These are phyloP conservation scores for Oxycera nigricornis DNA, from an alignment of 2,888 invertebrate genomes.

Conservation along the genomic window DNA sequence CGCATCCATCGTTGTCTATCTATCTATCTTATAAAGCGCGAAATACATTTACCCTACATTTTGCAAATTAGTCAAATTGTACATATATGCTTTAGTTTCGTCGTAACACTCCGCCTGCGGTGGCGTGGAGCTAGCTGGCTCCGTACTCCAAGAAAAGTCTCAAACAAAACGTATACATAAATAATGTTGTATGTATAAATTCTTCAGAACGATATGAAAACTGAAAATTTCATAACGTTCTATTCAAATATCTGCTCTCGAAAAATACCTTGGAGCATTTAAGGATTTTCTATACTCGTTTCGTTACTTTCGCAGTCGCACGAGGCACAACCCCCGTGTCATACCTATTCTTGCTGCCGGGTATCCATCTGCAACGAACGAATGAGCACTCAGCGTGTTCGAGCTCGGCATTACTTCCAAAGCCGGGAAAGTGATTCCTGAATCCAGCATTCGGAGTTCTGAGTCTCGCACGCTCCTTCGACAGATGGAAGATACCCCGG, in stretches of 20 bases:
- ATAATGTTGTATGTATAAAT: conserved; percentile 46
- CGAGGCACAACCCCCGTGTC: background rate
- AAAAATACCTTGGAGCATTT: conserved; percentile 49
- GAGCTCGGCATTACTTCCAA: background rate
- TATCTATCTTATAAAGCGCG: background rate
- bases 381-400: background rate
- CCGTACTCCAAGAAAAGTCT: conserved; percentile 33
- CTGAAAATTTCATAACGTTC: conserved; percentile 50
- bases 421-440: conserved; percentile 29
- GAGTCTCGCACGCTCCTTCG: background rate
- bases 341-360: conserved; percentile 1
- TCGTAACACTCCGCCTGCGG: background rate
- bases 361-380: conserved; percentile 16
- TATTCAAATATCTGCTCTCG: conserved; percentile 50
- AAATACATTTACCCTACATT: background rate
- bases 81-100: background rate
- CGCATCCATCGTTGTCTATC: too few relatives aligned
- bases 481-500: conserved; percentile 10
- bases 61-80: background rate
- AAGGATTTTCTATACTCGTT: conserved; percentile 47
- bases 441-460: background rate
- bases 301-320: conserved; percentile 28
- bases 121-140: background rate
- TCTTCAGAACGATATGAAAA: conserved; percentile 44
- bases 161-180: conserved; percentile 47